Percentiles rank a stretch among this genome's conserved stretches.
These are phyloP conservation scores for Barypeithes pellucidus DNA, from an alignment of 2,888 invertebrate species.

Conservation along the genomic window DNA sequence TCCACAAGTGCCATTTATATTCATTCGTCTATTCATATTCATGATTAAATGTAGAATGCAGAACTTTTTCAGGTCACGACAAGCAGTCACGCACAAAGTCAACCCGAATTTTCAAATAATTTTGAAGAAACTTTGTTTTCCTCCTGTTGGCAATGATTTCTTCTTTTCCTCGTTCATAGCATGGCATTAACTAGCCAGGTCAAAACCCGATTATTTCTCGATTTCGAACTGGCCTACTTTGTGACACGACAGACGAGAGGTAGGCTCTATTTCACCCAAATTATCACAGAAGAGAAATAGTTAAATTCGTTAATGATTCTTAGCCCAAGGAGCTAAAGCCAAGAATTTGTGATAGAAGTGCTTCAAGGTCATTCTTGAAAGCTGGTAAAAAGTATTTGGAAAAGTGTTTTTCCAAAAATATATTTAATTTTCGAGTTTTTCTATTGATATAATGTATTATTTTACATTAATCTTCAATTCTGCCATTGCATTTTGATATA, in stretches of 20 bases:
- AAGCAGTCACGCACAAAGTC: not conserved
- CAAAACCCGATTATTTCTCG: too few relatives aligned
- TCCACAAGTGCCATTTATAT: too few relatives aligned
- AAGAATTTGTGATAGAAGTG: not conserved
- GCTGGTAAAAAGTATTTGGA: not conserved
- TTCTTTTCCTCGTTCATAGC: too few relatives aligned
- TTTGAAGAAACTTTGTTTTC: not conserved
- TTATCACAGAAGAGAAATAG: too few relatives aligned
- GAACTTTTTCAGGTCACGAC: not conserved
- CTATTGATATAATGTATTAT: slow-evolving; percentile 25
- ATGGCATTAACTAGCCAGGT: too few relatives aligned
- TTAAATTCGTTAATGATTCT: not conserved
- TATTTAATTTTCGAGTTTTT: not conserved
- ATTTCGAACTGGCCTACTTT: too few relatives aligned
- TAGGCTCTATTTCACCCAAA: too few relatives aligned
- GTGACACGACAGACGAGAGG: too few relatives aligned
- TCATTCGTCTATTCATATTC: slow-evolving; percentile 1
- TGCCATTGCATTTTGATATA: not conserved
- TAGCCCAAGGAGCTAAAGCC: not conserved
- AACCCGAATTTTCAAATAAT: not conserved
- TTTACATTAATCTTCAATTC: slow-evolving; percentile 24
- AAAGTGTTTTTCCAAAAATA: slow-evolving; percentile 5
- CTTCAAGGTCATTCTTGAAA: slow-evolving; percentile 24
- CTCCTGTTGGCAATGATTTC: not conserved
- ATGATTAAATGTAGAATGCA: too few relatives aligned